phyloP scores from a whole-genome alignment of 2,888 invertebrate species.

The Epiblema foenella region DNA sequence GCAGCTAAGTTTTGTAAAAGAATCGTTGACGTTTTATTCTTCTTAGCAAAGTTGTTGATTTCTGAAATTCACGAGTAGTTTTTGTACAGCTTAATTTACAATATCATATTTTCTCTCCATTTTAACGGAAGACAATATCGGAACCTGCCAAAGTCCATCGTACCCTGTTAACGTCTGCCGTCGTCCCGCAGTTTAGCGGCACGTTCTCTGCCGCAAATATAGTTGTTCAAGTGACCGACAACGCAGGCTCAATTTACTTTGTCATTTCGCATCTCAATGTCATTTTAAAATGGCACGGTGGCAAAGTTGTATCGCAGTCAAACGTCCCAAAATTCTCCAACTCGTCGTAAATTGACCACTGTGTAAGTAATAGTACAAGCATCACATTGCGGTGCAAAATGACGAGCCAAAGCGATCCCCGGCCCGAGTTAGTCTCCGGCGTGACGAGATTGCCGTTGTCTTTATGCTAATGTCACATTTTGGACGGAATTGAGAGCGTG shows the following conservation, averaged over 20 bases:
- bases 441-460: background rate
- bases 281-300: no score
- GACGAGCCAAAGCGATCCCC: background rate
- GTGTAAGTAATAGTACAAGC: background rate
- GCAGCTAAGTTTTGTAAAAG: background rate
- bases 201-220: background rate
- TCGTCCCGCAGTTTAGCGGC: background rate
- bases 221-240: background rate
- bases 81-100: no score
- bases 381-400: background rate
- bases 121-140: no score
- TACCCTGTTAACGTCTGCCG: background rate
- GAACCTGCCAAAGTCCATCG: background rate
- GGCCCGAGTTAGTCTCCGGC: background rate
- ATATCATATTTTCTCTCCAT: no score
- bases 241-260: background rate
- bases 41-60: background rate
- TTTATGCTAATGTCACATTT: conserved; percentile 4
- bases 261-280: background rate
- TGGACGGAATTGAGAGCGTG: conserved; percentile 1
- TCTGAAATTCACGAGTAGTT: background rate
- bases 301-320: no score
- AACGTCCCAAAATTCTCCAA: no score
- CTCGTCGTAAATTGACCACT: no score
- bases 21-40: background rate